A percentile compares a stretch with the other conserved stretches of the same genome.
phyloP scores from a whole-genome alignment of 2,113 vertebrate genomes.

The Larimichthys crocea region DNA sequence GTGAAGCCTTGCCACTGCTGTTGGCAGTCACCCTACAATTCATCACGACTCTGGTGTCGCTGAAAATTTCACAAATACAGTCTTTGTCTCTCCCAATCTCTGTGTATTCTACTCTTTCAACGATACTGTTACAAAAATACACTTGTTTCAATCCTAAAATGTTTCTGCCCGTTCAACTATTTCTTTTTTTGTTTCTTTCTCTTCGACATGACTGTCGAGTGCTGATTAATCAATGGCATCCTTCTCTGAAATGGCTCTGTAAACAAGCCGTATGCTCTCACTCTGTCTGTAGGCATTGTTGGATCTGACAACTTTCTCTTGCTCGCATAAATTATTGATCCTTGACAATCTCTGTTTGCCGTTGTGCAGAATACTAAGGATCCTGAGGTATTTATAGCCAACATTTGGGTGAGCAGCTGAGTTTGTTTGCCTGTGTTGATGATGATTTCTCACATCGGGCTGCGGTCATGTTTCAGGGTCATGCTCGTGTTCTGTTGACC shows the following conservation, averaged over 20 bases:
- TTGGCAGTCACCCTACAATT: conserved; percentile 41
- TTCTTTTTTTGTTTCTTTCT: conserved; percentile 1
- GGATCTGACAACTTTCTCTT: conserved; percentile 74
- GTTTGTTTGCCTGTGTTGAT: conserved; percentile 53
- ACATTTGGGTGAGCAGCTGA: conserved; percentile 52
- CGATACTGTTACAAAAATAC: conserved; percentile 36
- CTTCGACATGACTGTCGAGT: conserved; percentile 55
- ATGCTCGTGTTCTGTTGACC: conserved; percentile 49
- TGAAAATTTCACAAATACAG: conserved; percentile 29
- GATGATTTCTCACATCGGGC: conserved; percentile 34
- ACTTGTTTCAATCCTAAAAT: conserved; percentile 21
- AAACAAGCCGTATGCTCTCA: conserved; percentile 57
- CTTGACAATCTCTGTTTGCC: conserved; percentile 48
- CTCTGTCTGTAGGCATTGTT: conserved; percentile 62
- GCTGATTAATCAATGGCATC: conserved; percentile 70
- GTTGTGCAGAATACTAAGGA: conserved; percentile 64
- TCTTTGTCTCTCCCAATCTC: conserved; percentile 4
- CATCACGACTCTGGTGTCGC: conserved; percentile 38
- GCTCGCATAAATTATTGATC: conserved; percentile 80
- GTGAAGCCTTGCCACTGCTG: conserved; percentile 59
- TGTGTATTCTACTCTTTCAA: conserved; percentile 22
- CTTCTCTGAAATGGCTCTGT: conserved; percentile 50
- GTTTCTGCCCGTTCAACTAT: conserved; percentile 38
- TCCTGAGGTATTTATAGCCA: conserved; percentile 68
- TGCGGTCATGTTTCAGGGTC: conserved; percentile 53